phyloP scores from a whole-genome alignment of 1,140 invertebrate species.

The Drosophila kanapiae region DNA sequence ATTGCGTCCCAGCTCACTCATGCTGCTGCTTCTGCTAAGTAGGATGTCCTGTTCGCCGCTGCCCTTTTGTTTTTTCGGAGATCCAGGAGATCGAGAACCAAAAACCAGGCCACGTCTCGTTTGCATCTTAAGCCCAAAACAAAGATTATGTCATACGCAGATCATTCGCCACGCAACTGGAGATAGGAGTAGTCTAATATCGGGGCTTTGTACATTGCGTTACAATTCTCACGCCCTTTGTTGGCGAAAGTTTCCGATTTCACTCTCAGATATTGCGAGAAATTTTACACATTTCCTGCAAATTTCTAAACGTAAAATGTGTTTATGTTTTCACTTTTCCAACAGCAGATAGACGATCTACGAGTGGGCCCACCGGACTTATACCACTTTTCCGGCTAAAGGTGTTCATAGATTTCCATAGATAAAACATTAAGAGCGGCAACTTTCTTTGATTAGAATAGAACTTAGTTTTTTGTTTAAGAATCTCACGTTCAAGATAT shows the following conservation, averaged over 20 bases:
- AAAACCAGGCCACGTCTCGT: conserved; percentile 60
- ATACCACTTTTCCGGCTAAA: conserved; percentile 60
- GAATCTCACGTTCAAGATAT: background rate
- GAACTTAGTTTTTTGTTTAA: background rate
- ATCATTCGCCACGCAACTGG: conserved; percentile 54
- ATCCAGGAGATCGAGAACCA: conserved; percentile 3
- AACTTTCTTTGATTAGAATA: conserved; percentile 75
- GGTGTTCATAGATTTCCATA: conserved; percentile 29
- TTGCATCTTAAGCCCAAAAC: conserved; percentile 70
- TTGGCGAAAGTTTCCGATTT: conserved; percentile 66
- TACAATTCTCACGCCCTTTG: conserved; percentile 76
- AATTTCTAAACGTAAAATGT: conserved; percentile 53
- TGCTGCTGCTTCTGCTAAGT: conserved; percentile 49
- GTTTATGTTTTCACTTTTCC: conserved; percentile 66
- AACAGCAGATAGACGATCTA: conserved; percentile 50
- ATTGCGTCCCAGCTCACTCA: conserved; percentile 44
- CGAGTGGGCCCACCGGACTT: conserved; percentile 1
- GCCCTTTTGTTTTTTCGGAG: conserved; percentile 31
- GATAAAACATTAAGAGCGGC: conserved; percentile 65
- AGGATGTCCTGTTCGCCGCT: conserved; percentile 76
- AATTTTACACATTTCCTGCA: conserved; percentile 74
- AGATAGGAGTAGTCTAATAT: conserved; percentile 44
- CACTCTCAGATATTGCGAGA: conserved; percentile 48
- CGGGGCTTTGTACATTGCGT: conserved; percentile 49
- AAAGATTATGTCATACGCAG: conserved; percentile 78